Evolutionary conservation across 2,113 vertebrate genomes (phyloP).

Genomic region (Damaliscus lunatus): DNA sequence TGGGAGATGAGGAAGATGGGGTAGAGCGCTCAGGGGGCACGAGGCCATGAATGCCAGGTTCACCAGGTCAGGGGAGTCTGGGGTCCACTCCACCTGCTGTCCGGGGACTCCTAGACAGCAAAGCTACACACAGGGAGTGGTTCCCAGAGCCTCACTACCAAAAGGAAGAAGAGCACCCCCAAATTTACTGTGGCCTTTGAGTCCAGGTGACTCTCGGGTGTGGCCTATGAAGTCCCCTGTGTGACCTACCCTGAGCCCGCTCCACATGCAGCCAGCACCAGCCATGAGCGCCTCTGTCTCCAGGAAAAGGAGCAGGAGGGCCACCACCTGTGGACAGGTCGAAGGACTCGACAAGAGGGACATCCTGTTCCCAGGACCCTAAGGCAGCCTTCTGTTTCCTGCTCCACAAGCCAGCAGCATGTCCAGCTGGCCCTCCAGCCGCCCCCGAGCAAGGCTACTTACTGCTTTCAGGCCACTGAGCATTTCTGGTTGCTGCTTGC

Average conservation of each 20-base stretch:
- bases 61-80: background rate
- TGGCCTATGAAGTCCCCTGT: background rate
- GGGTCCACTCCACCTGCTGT: background rate
- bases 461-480: background rate
- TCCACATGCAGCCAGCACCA: background rate
- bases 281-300: background rate
- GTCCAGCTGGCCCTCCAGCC: background rate
- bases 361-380: background rate
- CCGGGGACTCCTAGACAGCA: background rate
- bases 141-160: background rate
- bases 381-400: background rate
- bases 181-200: background rate
- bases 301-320: background rate
- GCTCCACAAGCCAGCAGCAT: background rate
- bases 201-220: background rate
- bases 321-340: background rate
- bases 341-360: background rate
- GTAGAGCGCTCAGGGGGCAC: background rate
- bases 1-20: background rate
- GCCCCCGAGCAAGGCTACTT: background rate
- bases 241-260: background rate
- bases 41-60: background rate
- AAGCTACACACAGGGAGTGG: background rate
- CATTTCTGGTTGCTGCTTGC: background rate
- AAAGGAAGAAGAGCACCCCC: background rate